Evolutionary conservation across 2,797 vertebrate genomes (phyloP), one percentile per base, ranked within the genome.

Genomic region (Chloroceryle inda): DNA sequence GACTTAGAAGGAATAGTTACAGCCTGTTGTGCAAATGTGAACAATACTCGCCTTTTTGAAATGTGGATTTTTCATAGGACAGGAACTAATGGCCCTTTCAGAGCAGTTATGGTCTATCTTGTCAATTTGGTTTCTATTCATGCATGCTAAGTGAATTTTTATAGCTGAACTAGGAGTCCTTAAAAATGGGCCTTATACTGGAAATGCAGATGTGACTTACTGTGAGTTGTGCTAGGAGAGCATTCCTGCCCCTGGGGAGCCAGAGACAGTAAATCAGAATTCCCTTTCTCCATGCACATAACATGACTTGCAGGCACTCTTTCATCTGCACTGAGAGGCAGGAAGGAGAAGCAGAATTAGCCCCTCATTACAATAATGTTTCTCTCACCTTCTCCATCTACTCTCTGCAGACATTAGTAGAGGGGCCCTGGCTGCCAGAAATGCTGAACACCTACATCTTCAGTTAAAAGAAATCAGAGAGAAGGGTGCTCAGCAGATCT

Each of bases 81-180:
- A 29, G 85, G 88, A 96, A 95, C 91, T 97, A 95, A 97, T 96
- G 93, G 89, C 63, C 85, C 85, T 97, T 90, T 93, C 91, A 90
- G 83, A 93, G 88, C 69, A 78, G 95, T 95, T 96, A 95, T 74
- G 67, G 88, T 82, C 94, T 96, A 62, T 94, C 94, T 95, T 90
- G 95, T 95, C 95, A 94, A 93, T 94, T 92, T 95, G 80, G 40
- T 93, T 95, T 90, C 89, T 87, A 82, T 88, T 96, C 96, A 92
- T 78, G 89, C 85, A 82, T 79, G 77, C 80, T 93, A 95, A 97
- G 95, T 94, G 96, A 97, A 74, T 95, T 95, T 97, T 95, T 95
- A 95, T 92, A 95, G 95, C 77, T 52, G 11, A 96, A 89, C 88
- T 53, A 93, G 83, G 91, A 96, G 92, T 94, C 96, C 89, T 95